These are phyloP conservation scores for Cichlasoma orientale DNA, from an alignment of 2,797 vertebrate genomes.

Conservation along the genomic window DNA sequence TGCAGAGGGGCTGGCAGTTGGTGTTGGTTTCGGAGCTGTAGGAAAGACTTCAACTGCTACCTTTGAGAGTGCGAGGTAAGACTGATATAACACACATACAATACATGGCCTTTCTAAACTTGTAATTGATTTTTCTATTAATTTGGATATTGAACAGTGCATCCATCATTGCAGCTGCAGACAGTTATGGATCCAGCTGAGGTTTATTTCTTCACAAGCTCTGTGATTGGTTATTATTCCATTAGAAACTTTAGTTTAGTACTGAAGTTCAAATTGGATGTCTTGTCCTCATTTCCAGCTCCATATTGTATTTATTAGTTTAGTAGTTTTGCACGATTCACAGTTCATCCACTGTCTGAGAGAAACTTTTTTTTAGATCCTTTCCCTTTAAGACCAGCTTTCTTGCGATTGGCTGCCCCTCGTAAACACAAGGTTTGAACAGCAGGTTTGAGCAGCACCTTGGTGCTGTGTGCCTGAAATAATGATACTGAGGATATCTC, in stretches of 20 bases:
- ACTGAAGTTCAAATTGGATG: neutral
- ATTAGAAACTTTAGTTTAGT: neutral
- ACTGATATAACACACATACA: neutral
- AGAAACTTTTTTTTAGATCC: neutral
- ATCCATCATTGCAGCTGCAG: neutral
- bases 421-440: neutral
- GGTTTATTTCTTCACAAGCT: neutral
- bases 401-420: neutral
- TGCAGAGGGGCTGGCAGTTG: slow-evolving; percentile 95
- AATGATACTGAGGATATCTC: accelerated
- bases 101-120: neutral
- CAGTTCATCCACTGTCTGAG: neutral
- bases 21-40: slow-evolving; percentile 91
- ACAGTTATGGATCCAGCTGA: neutral
- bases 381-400: neutral
- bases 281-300: neutral
- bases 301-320: neutral
- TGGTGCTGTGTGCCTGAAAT: neutral
- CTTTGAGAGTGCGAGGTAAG: slow-evolving; percentile 93
- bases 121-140: neutral
- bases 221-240: neutral
- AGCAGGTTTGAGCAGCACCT: neutral
- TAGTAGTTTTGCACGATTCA: neutral
- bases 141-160: neutral
- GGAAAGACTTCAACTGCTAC: slow-evolving; percentile 90